A percentile compares a stretch with the other conserved stretches of the same genome.
phyloP scores from a whole-genome alignment of 1,140 invertebrate genomes.

The Thalassaphorura encarpata region DNA sequence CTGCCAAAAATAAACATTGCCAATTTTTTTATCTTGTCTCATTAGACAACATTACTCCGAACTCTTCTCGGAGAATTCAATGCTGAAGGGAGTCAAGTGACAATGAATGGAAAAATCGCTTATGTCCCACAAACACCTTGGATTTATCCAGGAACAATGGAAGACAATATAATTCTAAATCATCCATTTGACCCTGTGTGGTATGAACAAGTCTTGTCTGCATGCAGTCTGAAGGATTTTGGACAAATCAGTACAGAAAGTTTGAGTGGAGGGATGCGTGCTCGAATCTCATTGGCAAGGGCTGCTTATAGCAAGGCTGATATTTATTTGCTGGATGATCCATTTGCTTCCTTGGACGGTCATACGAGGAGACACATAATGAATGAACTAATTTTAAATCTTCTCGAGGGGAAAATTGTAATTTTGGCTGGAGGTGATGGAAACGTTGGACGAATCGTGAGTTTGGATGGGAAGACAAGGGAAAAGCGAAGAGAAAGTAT shows the following conservation, averaged over 20 bases:
- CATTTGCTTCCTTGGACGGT: slow-evolving; percentile 42
- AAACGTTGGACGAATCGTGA: not conserved
- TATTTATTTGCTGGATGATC: slow-evolving; percentile 44
- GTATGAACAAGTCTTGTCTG: not conserved
- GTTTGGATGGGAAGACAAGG: not conserved
- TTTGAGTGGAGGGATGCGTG: slow-evolving; percentile 93
- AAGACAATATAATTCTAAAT: slow-evolving; percentile 1
- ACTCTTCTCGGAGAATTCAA: no score
- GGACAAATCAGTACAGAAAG: not conserved
- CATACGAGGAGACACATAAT: slow-evolving; percentile 44
- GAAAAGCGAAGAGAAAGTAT: not conserved
- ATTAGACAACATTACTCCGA: no score
- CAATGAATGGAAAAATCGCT: not conserved
- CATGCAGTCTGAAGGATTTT: not conserved
- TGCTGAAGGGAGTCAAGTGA: no score
- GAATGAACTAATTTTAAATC: slow-evolving; percentile 34
- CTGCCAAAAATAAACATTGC: no score
- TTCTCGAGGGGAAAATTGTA: slow-evolving; percentile 34
- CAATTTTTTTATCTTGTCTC: no score
- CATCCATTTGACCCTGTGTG: not conserved
- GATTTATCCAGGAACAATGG: not conserved
- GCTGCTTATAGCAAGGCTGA: slow-evolving; percentile 49
- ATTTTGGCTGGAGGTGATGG: not conserved
- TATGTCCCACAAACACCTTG: not conserved
- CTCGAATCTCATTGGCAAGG: slow-evolving; percentile 83